These are phyloP conservation scores for Dolichoris vasculosae DNA, from an alignment of 1,140 invertebrate species.

Conservation along the genomic window DNA sequence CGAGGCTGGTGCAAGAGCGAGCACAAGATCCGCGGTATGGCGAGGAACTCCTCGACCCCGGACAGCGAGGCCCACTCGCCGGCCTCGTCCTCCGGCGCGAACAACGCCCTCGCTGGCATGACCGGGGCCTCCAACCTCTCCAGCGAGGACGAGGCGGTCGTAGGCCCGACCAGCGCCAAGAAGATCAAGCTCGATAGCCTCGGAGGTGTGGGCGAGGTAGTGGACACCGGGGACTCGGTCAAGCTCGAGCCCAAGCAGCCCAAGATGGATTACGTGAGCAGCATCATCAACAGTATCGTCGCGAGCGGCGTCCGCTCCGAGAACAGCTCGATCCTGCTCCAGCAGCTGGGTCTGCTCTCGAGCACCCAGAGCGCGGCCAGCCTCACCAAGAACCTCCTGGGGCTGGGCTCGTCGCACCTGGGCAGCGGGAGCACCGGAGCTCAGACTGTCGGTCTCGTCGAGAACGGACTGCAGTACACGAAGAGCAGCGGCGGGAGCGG, in stretches of 20 bases:
- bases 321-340: conserved; percentile 58
- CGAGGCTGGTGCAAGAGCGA: conserved; percentile 90
- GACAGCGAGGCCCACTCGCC: conserved; percentile 73
- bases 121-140: conserved; percentile 63
- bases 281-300: conserved; percentile 47
- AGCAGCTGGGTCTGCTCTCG: conserved; percentile 59
- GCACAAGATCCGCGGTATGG: conserved; percentile 83
- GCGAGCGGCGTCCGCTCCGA: conserved; percentile 61
- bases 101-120: conserved; percentile 59
- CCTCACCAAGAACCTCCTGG: conserved; percentile 56
- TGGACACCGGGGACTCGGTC: background rate
- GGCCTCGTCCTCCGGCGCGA: conserved; percentile 74
- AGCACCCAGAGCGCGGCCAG: conserved; percentile 32
- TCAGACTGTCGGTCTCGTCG: conserved; percentile 64
- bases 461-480: conserved; percentile 69
- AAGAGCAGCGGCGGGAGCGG: conserved; percentile 53
- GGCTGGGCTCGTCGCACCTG: conserved; percentile 35
- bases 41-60: conserved; percentile 78
- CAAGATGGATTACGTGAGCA: conserved; percentile 39
- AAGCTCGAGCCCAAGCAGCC: conserved; percentile 29
- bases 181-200: conserved; percentile 51
- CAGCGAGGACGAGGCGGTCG: conserved; percentile 64
- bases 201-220: background rate
- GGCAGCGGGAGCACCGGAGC: background rate
- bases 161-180: conserved; percentile 50